Conservation (phyloP, 2,797 vertebrate genomes). For the Rhinoraja longicauda region DNA sequence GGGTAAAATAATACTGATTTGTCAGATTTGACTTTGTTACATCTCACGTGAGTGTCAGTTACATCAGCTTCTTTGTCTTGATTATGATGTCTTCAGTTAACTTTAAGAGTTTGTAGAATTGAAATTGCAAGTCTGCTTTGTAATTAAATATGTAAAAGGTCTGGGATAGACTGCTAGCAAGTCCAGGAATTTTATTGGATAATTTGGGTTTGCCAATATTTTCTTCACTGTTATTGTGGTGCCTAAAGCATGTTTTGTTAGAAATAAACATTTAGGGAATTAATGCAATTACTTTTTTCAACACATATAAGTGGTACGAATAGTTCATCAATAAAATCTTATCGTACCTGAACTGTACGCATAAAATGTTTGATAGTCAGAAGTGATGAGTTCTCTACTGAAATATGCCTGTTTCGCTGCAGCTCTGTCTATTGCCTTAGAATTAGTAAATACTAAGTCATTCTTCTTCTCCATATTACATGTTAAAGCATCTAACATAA, state of each 20-base stretch:
- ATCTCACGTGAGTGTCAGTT: background rate
- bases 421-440: background rate
- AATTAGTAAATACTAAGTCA: background rate
- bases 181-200: background rate
- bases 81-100: slow-evolving; percentile 20
- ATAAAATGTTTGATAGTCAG: background rate
- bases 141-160: background rate
- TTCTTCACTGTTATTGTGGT: background rate
- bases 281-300: background rate
- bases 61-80: background rate
- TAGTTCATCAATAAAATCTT: background rate
- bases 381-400: background rate
- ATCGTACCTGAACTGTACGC: background rate
- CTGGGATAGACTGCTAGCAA: background rate
- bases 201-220: background rate
- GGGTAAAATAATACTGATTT: slow-evolving; percentile 19
- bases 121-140: background rate
- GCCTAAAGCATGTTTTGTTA: background rate
- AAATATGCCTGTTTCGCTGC: background rate
- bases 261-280: background rate
- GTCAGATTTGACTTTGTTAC: slow-evolving; percentile 17
- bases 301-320: background rate
- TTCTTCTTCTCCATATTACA: background rate
- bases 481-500: background rate
- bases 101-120: background rate